Conservation (phyloP, 1,140 invertebrate species). For the Phenacoccus solenopsis region DNA sequence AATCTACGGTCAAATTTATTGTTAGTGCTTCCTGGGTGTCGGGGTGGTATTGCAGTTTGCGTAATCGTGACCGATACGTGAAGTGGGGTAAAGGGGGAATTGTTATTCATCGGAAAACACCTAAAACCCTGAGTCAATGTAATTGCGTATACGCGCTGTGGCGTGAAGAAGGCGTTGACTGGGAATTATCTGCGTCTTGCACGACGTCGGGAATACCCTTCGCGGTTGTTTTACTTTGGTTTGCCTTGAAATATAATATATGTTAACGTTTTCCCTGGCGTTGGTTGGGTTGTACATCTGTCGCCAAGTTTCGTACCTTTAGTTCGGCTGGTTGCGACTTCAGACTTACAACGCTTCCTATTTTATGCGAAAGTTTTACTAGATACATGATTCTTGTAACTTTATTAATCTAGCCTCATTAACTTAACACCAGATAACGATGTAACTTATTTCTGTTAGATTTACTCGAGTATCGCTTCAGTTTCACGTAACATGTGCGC, state of each 20-base stretch:
- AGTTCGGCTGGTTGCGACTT: background rate
- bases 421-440: constrained; percentile 10
- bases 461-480: background rate
- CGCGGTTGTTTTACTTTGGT: background rate
- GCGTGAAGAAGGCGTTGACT: too few relatives aligned
- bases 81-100: too few relatives aligned
- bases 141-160: too few relatives aligned
- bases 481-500: background rate
- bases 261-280: background rate
- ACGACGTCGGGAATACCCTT: background rate
- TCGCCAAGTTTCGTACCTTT: constrained; percentile 8
- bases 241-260: background rate
- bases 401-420: constrained; percentile 12
- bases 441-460: constrained; percentile 7
- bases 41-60: too few relatives aligned
- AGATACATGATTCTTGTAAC: background rate
- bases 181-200: background rate
- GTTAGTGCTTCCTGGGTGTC: too few relatives aligned
- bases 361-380: background rate
- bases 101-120: too few relatives aligned
- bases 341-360: background rate
- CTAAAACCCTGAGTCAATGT: too few relatives aligned
- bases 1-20: too few relatives aligned
- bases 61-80: too few relatives aligned
- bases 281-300: constrained; percentile 9